phyloP scores from a whole-genome alignment of 1,140 invertebrate species.

The Oreohelix idahoensis region DNA sequence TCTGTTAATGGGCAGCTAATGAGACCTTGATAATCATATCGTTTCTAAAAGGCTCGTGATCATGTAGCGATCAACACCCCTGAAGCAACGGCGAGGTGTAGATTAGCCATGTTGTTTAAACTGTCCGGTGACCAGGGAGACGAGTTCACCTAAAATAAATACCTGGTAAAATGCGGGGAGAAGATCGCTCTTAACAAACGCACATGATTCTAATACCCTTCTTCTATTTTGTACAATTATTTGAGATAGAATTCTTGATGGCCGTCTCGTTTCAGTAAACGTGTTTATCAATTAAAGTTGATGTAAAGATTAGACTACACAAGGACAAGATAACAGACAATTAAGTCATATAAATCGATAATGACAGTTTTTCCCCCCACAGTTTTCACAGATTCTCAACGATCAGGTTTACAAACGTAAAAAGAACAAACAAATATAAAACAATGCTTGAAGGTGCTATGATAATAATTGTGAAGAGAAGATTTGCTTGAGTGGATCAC shows the following conservation, averaged over 20 bases:
- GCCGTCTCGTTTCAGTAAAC: background rate
- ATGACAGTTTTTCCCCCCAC: too few relatives aligned
- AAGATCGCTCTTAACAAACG: background rate
- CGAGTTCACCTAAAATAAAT: background rate
- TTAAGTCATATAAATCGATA: background rate
- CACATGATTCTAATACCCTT: background rate
- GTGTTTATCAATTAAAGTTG: background rate
- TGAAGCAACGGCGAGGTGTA: background rate
- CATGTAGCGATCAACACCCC: slow-evolving; percentile 4
- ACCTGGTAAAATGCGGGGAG: background rate
- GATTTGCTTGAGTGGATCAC: too few relatives aligned
- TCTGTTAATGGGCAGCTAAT: slow-evolving; percentile 10
- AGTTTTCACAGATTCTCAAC: too few relatives aligned
- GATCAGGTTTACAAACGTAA: too few relatives aligned
- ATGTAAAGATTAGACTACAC: background rate
- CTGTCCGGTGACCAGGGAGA: slow-evolving; percentile 2
- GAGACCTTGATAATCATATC: slow-evolving; percentile 10
- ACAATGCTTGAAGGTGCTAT: too few relatives aligned
- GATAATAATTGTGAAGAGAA: too few relatives aligned
- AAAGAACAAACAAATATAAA: too few relatives aligned
- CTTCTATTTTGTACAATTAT: background rate
- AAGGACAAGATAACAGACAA: background rate
- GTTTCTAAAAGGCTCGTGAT: background rate
- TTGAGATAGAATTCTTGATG: background rate
- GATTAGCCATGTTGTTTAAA: slow-evolving; percentile 12